Conservation (phyloP, 2,113 vertebrate genomes). For the Albula goreensis region DNA sequence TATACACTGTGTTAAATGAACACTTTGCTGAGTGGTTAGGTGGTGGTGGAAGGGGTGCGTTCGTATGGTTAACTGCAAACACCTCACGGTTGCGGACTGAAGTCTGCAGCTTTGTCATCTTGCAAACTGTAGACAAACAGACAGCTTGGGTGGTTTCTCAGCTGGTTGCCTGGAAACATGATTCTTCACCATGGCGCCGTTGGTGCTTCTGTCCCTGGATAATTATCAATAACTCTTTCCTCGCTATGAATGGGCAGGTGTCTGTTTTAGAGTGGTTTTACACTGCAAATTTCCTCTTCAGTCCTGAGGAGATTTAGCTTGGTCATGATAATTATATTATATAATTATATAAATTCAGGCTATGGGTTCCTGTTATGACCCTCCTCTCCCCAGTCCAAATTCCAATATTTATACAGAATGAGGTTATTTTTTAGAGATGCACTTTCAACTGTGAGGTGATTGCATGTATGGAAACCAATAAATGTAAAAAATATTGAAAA, state of each 20-base stretch:
- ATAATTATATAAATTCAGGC: background rate
- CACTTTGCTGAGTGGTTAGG: no score
- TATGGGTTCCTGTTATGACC: background rate
- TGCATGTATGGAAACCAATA: no score
- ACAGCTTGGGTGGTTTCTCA: background rate
- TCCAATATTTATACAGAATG: background rate
- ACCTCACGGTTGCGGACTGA: no score
- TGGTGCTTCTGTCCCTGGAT: background rate
- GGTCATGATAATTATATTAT: background rate
- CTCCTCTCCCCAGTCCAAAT: background rate
- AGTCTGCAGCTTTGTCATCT: background rate
- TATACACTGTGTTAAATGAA: no score
- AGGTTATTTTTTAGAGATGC: background rate
- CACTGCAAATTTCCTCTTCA: background rate
- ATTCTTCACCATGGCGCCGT: background rate
- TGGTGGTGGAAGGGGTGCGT: background rate
- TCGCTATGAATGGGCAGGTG: background rate
- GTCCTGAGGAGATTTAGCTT: background rate
- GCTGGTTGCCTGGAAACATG: slow-evolving; percentile 9
- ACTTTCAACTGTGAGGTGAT: no score
- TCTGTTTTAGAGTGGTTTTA: background rate
- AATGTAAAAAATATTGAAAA: no score
- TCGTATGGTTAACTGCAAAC: background rate
- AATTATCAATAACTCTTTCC: background rate
- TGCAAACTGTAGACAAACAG: background rate